Evolutionary conservation across 2,113 vertebrate genomes (phyloP).

Genomic region (Hypanus sabinus): DNA sequence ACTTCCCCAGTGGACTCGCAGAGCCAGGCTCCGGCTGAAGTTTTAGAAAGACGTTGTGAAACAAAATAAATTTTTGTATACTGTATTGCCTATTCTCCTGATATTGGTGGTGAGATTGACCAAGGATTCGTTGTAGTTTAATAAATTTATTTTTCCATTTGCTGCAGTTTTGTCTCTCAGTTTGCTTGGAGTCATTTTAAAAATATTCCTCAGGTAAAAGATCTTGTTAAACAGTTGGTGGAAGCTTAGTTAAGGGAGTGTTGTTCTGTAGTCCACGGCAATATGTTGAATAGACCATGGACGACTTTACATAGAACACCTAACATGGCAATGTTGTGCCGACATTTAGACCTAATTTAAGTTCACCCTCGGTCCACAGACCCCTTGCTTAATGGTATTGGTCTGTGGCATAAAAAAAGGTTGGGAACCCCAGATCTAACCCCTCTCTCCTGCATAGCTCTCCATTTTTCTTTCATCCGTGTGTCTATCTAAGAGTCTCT

Average conservation of each 20-base stretch:
- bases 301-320: not conserved
- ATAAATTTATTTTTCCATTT: not conserved
- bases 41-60: no score
- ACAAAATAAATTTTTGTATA: not conserved
- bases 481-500: no score
- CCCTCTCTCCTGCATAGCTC: no score
- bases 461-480: no score
- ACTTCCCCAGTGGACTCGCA: no score
- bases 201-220: not conserved
- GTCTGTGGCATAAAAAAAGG: no score
- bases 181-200: not conserved
- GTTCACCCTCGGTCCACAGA: no score
- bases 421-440: no score
- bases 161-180: not conserved
- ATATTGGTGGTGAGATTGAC: not conserved
- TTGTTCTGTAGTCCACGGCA: not conserved
- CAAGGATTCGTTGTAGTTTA: not conserved
- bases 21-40: no score
- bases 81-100: not conserved
- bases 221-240: not conserved
- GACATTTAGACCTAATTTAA: no score
- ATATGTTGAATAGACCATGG: not conserved
- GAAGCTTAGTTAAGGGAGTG: not conserved
- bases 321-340: no score
- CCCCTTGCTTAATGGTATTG: no score